Percentiles rank a stretch among this genome's conserved stretches.
Conservation (phyloP, 2,888 invertebrate species). For the Mellilla xanthometata region DNA sequence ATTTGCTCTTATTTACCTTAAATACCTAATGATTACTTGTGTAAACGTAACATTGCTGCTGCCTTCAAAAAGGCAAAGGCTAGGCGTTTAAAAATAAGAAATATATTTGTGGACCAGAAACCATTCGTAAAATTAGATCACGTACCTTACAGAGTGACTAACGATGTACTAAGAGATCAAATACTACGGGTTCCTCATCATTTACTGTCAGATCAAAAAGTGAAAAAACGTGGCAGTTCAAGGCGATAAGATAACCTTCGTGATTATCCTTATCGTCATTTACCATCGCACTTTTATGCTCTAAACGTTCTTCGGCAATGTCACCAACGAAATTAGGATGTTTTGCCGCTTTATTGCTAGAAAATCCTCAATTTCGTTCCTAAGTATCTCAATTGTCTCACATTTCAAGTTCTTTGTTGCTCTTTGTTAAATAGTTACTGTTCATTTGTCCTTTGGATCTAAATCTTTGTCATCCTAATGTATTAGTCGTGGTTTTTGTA, state of each 20-base stretch:
- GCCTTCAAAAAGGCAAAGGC: no score
- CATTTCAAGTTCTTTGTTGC: conserved; percentile 15
- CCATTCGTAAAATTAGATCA: conserved; percentile 6
- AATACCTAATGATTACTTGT: no score
- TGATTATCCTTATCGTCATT: conserved; percentile 64
- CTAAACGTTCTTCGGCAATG: conserved; percentile 48
- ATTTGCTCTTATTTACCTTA: no score
- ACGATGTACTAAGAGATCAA: background rate
- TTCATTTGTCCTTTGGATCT: conserved; percentile 28
- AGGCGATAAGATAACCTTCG: conserved; percentile 72
- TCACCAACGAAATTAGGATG: conserved; percentile 50
- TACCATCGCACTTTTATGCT: conserved; percentile 57
- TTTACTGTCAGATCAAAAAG: conserved; percentile 57
- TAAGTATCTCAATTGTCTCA: conserved; percentile 14
- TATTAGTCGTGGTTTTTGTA: conserved; percentile 30
- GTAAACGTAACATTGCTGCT: no score
- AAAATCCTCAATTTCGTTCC: conserved; percentile 23
- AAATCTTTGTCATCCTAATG: conserved; percentile 30
- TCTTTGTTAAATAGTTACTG: background rate
- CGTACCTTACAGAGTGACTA: background rate
- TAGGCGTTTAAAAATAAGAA: no score
- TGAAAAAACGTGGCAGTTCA: conserved; percentile 66
- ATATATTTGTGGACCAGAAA: no score
- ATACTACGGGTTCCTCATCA: conserved; percentile 54
- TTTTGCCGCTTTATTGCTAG: conserved; percentile 23